Conservation (phyloP, 2,888 invertebrate genomes). For the Lasioglossum calceatum region DNA sequence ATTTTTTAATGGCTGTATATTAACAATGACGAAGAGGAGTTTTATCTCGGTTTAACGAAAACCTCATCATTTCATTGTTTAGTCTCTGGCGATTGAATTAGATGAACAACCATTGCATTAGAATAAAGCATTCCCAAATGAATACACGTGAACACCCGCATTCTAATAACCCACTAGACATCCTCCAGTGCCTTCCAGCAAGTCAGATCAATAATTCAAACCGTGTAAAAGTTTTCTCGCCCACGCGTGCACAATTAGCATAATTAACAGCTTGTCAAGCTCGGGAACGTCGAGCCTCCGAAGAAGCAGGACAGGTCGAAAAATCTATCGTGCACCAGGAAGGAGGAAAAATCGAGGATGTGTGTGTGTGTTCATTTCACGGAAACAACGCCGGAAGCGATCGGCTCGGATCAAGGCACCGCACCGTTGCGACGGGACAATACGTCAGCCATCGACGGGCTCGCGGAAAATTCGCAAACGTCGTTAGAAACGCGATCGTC, state of each 20-base stretch:
- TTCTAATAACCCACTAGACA: neutral
- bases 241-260: neutral
- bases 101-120: too few relatives aligned
- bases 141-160: neutral
- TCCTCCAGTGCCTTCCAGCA: neutral
- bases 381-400: conserved; percentile 9
- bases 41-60: too few relatives aligned
- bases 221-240: neutral
- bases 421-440: neutral
- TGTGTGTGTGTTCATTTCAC: neutral
- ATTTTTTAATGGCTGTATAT: too few relatives aligned
- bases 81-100: too few relatives aligned
- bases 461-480: conserved; percentile 31
- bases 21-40: too few relatives aligned
- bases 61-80: too few relatives aligned
- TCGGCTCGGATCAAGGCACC: neutral
- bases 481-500: conserved; percentile 38
- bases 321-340: neutral
- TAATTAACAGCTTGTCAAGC: neutral
- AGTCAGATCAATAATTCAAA: neutral
- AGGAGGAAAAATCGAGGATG: neutral
- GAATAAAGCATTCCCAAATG: too few relatives aligned
- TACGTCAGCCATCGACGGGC: neutral
- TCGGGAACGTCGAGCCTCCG: neutral
- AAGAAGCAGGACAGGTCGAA: neutral